A percentile compares a stretch with the other conserved stretches of the same genome.
Evolutionary conservation across 2,888 invertebrate genomes (phyloP).

Genomic region (Mythimna loreyi): DNA sequence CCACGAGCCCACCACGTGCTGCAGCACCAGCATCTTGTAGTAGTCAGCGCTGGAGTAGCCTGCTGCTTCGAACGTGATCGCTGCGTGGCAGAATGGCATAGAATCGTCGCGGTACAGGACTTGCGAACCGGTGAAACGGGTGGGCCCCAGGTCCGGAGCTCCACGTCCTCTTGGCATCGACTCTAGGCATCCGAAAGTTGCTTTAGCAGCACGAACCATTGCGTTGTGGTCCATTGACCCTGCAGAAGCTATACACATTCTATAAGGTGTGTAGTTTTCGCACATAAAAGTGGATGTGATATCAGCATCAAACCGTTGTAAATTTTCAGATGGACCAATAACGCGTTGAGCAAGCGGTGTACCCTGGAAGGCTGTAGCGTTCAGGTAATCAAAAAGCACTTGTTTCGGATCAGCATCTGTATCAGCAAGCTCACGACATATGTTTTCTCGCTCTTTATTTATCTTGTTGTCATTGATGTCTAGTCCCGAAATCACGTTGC

Average conservation of each 20-base stretch:
- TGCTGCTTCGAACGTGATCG: slow-evolving; percentile 86
- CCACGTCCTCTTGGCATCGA: slow-evolving; percentile 35
- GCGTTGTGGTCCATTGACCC: slow-evolving; percentile 93
- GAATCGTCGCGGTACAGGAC: slow-evolving; percentile 79
- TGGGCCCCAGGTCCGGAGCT: slow-evolving; percentile 63
- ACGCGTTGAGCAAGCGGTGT: slow-evolving; percentile 82
- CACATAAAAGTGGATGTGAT: slow-evolving; percentile 69
- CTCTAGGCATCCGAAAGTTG: slow-evolving; percentile 86
- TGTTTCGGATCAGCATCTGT: slow-evolving; percentile 78
- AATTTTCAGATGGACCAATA: slow-evolving; percentile 93
- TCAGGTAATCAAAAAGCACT: slow-evolving; percentile 86
- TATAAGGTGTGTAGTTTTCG: slow-evolving; percentile 81
- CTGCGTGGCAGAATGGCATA: slow-evolving; percentile 82
- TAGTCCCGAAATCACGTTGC: slow-evolving; percentile 71
- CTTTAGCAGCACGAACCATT: slow-evolving; percentile 91
- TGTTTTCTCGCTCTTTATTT: slow-evolving; percentile 70
- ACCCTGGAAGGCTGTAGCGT: slow-evolving; percentile 87
- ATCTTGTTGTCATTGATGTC: slow-evolving; percentile 71
- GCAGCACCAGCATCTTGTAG: slow-evolving; percentile 76
- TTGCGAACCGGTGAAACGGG: slow-evolving; percentile 71
- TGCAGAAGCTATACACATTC: slow-evolving; percentile 94
- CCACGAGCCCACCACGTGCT: slow-evolving; percentile 83
- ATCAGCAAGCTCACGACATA: slow-evolving; percentile 77
- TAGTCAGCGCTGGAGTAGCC: slow-evolving; percentile 78
- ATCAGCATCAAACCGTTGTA: slow-evolving; percentile 84